phyloP scores from a whole-genome alignment of 2,113 vertebrate genomes.

The Sceloporus tristichus region DNA sequence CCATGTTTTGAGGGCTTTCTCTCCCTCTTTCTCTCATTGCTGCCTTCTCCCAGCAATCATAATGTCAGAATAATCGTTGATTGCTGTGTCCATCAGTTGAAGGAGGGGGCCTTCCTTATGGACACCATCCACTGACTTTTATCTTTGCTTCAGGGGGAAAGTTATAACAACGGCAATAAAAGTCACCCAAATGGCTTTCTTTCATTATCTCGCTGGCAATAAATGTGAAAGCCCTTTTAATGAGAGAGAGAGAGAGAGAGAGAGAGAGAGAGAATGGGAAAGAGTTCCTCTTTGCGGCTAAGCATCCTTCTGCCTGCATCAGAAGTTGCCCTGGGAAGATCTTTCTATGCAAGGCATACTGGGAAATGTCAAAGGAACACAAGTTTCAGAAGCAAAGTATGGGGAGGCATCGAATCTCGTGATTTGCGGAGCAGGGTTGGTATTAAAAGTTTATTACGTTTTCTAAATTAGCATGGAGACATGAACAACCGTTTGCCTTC shows the following conservation, averaged over 20 bases:
- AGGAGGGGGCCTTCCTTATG: slow-evolving; percentile 54
- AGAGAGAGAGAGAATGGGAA: slow-evolving; percentile 40
- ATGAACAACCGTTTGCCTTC: too few relatives aligned
- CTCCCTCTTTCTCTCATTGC: background rate
- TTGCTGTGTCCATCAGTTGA: slow-evolving; percentile 46
- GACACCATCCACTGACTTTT: slow-evolving; percentile 70
- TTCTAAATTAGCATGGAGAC: too few relatives aligned
- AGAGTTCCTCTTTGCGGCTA: slow-evolving; percentile 29
- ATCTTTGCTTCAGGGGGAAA: slow-evolving; percentile 73
- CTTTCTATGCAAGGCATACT: background rate
- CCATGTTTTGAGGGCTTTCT: background rate
- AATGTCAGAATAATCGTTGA: slow-evolving; percentile 45
- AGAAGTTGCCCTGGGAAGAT: background rate
- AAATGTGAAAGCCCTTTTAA: slow-evolving; percentile 65
- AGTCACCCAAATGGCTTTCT: slow-evolving; percentile 68
- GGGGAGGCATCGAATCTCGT: background rate
- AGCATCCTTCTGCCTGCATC: slow-evolving; percentile 6
- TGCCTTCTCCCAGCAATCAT: slow-evolving; percentile 10
- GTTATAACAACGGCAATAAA: slow-evolving; percentile 73
- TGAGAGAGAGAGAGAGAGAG: slow-evolving; percentile 48
- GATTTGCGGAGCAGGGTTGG: background rate
- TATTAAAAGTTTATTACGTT: background rate
- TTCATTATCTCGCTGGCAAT: slow-evolving; percentile 72
- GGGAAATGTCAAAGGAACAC: background rate
- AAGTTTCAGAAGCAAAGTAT: too few relatives aligned